Conservation (phyloP, 2,113 vertebrate genomes). For the Myotis yumanensis region DNA sequence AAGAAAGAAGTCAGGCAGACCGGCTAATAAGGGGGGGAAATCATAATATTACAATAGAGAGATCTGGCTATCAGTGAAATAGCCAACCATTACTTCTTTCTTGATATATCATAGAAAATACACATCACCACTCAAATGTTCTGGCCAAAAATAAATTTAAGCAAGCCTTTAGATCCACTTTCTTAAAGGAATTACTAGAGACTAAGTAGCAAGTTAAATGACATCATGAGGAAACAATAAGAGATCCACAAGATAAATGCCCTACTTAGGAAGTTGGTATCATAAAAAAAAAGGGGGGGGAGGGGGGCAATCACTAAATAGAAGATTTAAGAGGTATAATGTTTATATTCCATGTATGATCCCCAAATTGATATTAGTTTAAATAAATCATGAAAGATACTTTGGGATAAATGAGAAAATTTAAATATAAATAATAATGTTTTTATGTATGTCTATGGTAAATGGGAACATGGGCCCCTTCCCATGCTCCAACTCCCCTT, state of each 20-base stretch:
- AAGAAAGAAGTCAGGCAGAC: not conserved
- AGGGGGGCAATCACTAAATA: not conserved
- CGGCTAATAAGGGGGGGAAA: not conserved
- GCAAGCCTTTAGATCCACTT: conserved; percentile 2
- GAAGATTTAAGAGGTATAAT: not conserved
- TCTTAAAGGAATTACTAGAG: not conserved
- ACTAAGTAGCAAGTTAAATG: not conserved
- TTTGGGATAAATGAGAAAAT: not conserved
- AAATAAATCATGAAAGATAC: not conserved
- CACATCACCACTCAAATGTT: conserved; percentile 21
- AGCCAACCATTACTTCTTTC: not conserved
- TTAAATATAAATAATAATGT: not conserved
- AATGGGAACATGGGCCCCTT: too few relatives aligned
- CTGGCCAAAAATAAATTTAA: conserved; percentile 24
- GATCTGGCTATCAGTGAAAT: not conserved
- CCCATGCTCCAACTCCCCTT: too few relatives aligned
- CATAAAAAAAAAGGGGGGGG: not conserved
- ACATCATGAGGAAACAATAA: not conserved
- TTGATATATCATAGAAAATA: not conserved
- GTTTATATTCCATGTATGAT: not conserved
- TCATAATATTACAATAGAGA: not conserved
- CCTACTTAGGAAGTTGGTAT: not conserved
- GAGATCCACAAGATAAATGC: not conserved
- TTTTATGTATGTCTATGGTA: not conserved
- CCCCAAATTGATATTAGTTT: not conserved